Conservation (phyloP, 1,140 invertebrate species). For the Battus philenor region DNA sequence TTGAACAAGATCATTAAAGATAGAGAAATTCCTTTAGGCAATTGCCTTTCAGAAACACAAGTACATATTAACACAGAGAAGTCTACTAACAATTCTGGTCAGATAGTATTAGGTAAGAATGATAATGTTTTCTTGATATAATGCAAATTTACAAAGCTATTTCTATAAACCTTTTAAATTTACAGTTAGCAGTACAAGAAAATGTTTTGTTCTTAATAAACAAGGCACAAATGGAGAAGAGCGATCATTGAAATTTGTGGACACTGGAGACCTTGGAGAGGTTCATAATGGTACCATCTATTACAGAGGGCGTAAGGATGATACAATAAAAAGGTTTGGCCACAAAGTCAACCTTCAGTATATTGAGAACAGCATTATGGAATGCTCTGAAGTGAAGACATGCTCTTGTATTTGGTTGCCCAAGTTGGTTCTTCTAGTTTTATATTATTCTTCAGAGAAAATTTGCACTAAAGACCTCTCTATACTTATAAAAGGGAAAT, state of each 20-base stretch:
- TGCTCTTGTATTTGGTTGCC: conserved; percentile 75
- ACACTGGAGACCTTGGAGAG: conserved; percentile 82
- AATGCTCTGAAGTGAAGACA: conserved; percentile 64
- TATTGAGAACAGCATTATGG: conserved; percentile 77
- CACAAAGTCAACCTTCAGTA: conserved; percentile 79
- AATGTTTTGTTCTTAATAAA: conserved; percentile 79
- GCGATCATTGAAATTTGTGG: conserved; percentile 74
- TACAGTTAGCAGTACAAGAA: conserved; percentile 78
- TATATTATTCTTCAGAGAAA: conserved; percentile 72
- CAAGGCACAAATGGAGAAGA: conserved; percentile 38
- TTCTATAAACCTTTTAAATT: conserved; percentile 30
- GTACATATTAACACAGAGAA: conserved; percentile 62
- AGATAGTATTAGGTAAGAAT: conserved; percentile 78
- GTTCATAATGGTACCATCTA: conserved; percentile 75
- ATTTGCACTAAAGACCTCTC: conserved; percentile 47
- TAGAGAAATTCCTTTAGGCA: conserved; percentile 75
- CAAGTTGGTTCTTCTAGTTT: conserved; percentile 65
- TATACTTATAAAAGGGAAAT: conserved; percentile 62
- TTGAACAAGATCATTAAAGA: conserved; percentile 39
- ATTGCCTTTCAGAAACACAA: conserved; percentile 78
- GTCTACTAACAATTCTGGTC: conserved; percentile 65
- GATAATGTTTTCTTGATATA: conserved; percentile 6
- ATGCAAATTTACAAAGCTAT: conserved; percentile 2
- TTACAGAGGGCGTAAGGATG: conserved; percentile 80
- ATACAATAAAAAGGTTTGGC: conserved; percentile 85